phyloP scores from a whole-genome alignment of 2,888 invertebrate species.

The Rosalia funebris region DNA sequence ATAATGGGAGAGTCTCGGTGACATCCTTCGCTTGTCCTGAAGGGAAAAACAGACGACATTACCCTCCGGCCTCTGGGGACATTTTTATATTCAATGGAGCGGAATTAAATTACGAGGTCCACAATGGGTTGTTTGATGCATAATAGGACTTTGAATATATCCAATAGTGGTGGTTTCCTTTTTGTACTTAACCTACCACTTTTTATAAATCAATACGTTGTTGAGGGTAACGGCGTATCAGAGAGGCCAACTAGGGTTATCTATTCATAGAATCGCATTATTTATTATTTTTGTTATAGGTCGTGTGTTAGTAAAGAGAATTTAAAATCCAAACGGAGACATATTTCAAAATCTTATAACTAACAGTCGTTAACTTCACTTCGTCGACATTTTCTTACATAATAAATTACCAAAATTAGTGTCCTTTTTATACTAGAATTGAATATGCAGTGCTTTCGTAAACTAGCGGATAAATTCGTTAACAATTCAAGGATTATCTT shows the following conservation, averaged over 20 bases:
- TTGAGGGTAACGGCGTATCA: constrained; percentile 17
- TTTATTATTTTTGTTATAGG: constrained; percentile 3
- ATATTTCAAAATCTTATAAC: too few species aligned
- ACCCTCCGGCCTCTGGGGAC: constrained; percentile 26
- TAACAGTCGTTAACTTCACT: too few species aligned
- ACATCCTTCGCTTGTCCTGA: constrained; percentile 39
- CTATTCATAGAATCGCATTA: constrained; percentile 18
- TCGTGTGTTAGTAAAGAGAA: not conserved
- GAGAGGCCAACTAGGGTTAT: constrained; percentile 17
- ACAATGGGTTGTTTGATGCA: constrained; percentile 40
- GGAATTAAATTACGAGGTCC: constrained; percentile 32
- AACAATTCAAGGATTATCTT: too few species aligned
- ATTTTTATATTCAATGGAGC: constrained; percentile 33
- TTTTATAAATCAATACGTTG: constrained; percentile 27
- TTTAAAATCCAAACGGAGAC: not conserved
- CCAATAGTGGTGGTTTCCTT: constrained; percentile 29
- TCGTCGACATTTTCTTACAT: too few species aligned
- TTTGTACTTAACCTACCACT: constrained; percentile 16
- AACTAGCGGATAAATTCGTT: too few species aligned
- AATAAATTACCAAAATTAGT: too few species aligned
- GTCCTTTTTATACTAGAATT: too few species aligned
- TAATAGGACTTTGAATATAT: constrained; percentile 26
- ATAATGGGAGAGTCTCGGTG: constrained; percentile 40
- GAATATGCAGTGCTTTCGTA: too few species aligned
- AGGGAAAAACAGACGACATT: constrained; percentile 40